These are phyloP conservation scores for Alosa alosa DNA, from an alignment of 2,113 vertebrate genomes.

Conservation along the genomic window DNA sequence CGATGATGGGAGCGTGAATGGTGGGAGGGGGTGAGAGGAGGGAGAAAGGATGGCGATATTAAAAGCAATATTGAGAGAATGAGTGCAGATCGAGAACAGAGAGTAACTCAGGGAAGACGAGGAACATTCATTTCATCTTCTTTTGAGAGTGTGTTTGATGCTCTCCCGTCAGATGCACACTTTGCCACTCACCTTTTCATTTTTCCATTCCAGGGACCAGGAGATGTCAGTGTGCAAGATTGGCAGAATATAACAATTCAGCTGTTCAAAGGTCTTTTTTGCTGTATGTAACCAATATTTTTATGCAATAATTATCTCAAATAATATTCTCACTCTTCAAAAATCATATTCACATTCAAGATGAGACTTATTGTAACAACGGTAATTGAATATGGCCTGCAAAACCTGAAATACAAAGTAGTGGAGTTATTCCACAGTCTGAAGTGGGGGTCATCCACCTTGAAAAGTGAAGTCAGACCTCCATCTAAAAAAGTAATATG, in stretches of 20 bases:
- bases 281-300: neutral
- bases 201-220: neutral
- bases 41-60: constrained; percentile 6
- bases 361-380: neutral
- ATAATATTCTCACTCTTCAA: neutral
- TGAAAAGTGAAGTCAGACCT: neutral
- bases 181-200: neutral
- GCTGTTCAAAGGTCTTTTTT: neutral
- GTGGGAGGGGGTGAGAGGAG: constrained; percentile 14
- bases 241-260: neutral
- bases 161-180: neutral
- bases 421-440: neutral
- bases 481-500: neutral
- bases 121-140: neutral
- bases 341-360: neutral
- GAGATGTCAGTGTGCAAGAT: neutral
- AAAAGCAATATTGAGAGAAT: constrained; percentile 15
- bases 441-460: neutral
- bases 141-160: neutral
- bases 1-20: neutral
- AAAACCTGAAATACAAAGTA: neutral
- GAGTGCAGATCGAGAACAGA: neutral
- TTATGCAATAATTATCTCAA: neutral
- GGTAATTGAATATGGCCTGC: neutral
- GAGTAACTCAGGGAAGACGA: neutral